These are phyloP conservation scores for Papilio polyxenes DNA, from an alignment of 1,140 invertebrate genomes.

Conservation along the genomic window DNA sequence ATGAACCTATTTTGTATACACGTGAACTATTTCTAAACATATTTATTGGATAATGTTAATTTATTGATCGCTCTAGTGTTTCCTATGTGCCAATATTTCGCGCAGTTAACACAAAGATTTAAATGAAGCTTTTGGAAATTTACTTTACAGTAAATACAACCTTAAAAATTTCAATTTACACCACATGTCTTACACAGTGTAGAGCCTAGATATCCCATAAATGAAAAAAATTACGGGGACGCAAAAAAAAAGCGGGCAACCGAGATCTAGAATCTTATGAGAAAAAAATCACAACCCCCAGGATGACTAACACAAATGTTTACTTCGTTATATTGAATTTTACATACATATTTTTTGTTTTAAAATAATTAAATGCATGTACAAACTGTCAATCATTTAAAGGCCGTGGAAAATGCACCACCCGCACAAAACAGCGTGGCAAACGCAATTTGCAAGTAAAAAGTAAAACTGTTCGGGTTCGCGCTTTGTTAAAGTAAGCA, in stretches of 20 bases:
- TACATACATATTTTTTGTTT: not conserved
- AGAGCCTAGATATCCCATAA: not conserved
- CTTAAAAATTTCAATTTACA: not conserved
- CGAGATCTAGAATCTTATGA: too few relatives aligned
- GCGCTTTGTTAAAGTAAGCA: slow-evolving; percentile 25
- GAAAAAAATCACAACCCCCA: too few relatives aligned
- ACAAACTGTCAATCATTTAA: slow-evolving; percentile 28
- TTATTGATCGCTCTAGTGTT: not conserved
- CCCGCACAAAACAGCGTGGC: slow-evolving; percentile 9
- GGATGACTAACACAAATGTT: not conserved
- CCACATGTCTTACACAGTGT: too few relatives aligned
- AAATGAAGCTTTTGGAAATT: not conserved
- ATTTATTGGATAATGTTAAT: not conserved
- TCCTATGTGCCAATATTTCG: not conserved
- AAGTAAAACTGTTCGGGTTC: slow-evolving; percentile 32
- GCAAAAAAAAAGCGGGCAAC: too few relatives aligned
- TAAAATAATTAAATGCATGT: slow-evolving; percentile 21
- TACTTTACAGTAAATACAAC: not conserved
- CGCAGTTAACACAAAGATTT: not conserved
- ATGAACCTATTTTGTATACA: not conserved
- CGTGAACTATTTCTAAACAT: slow-evolving; percentile 28
- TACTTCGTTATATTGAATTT: not conserved
- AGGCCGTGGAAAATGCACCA: slow-evolving; percentile 4
- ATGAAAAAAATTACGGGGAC: not conserved
- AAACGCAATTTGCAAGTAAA: slow-evolving; percentile 30